A percentile compares a stretch with the other conserved stretches of the same genome.
These are phyloP conservation scores for Sipha maydis DNA, from an alignment of 2,888 invertebrate genomes.

Conservation along the genomic window DNA sequence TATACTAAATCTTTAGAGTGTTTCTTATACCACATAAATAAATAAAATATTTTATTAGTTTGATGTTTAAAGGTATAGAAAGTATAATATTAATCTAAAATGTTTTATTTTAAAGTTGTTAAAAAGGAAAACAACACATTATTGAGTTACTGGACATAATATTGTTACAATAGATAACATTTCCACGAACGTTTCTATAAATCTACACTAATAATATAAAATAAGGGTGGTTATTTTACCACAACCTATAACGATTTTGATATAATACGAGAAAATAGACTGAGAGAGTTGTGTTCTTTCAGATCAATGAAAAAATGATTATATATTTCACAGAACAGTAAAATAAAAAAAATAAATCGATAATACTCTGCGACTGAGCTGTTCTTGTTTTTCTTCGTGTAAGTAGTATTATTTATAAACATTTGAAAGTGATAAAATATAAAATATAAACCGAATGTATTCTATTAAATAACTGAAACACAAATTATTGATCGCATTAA, in stretches of 20 bases:
- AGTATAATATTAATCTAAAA: neutral
- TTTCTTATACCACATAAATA: neutral
- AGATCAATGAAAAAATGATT: too few species aligned
- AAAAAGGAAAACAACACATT: neutral
- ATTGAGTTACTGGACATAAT: neutral
- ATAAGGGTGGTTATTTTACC: neutral
- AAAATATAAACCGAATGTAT: too few species aligned
- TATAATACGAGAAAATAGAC: neutral
- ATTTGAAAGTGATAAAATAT: too few species aligned
- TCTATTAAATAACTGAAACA: too few species aligned
- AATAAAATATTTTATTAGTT: neutral
- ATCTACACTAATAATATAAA: slow-evolving; percentile 23
- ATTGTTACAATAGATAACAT: neutral
- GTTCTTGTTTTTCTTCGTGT: too few species aligned
- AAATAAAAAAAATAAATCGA: too few species aligned
- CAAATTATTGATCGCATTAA: too few species aligned
- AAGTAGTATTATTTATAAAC: too few species aligned
- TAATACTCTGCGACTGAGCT: too few species aligned
- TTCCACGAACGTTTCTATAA: neutral
- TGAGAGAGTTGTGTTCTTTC: too few species aligned
- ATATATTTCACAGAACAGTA: too few species aligned
- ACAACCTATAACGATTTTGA: neutral
- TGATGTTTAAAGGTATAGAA: neutral
- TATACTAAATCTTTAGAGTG: neutral
- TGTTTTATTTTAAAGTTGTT: slow-evolving; percentile 13